phyloP scores from a whole-genome alignment of 2,797 vertebrate species.

The Catharus ustulatus region DNA sequence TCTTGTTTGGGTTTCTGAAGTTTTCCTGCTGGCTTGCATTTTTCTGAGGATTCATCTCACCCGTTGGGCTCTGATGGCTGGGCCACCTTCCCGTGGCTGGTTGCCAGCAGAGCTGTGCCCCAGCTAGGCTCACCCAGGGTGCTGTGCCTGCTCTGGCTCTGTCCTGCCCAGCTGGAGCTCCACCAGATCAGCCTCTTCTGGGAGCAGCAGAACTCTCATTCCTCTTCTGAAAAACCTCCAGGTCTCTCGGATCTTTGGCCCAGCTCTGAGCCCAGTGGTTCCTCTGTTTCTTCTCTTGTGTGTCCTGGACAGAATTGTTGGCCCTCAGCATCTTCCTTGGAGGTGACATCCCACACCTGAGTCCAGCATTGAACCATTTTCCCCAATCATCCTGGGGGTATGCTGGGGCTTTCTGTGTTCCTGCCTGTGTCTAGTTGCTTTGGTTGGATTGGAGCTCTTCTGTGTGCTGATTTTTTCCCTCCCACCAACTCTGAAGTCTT shows the following conservation, averaged over 20 bases:
- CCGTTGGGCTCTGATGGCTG: background rate
- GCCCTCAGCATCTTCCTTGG: background rate
- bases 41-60: background rate
- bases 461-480: background rate
- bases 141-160: fast-evolving
- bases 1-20: background rate
- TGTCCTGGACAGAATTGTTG: background rate
- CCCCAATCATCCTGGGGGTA: background rate
- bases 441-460: background rate
- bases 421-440: background rate
- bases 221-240: background rate
- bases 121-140: background rate
- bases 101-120: background rate
- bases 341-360: background rate
- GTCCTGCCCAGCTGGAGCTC: background rate
- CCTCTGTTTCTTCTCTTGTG: background rate
- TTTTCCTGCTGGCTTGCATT: background rate
- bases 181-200: background rate
- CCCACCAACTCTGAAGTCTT: background rate
- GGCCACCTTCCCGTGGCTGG: background rate
- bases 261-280: background rate
- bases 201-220: background rate
- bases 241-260: background rate
- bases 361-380: background rate
- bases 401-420: background rate